These are phyloP conservation scores for Didymodactylos carnosus DNA, from an alignment of 2,888 invertebrate species.

Conservation along the genomic window DNA sequence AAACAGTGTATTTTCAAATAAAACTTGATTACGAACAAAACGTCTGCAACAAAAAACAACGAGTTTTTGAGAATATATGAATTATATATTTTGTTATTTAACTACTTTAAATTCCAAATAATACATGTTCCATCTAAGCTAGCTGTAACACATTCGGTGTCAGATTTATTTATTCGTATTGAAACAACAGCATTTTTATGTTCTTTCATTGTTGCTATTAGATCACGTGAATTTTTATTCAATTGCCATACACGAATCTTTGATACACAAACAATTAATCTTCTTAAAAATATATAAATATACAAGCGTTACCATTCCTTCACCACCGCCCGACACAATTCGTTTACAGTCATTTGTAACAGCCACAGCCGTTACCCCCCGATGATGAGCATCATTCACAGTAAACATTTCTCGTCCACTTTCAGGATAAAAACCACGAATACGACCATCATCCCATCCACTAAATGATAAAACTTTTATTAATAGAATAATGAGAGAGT, in stretches of 20 bases:
- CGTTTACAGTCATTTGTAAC: conserved; percentile 49
- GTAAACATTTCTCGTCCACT: conserved; percentile 59
- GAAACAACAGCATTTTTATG: conserved; percentile 70
- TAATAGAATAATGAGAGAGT: neutral
- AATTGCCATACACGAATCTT: conserved; percentile 47
- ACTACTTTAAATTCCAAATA: conserved; percentile 70
- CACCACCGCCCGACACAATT: conserved; percentile 68
- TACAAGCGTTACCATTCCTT: no score
- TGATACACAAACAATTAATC: no score
- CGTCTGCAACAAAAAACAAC: conserved; percentile 38
- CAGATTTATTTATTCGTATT: conserved; percentile 53
- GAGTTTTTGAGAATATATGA: neutral
- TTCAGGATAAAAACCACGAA: conserved; percentile 37
- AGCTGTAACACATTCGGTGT: conserved; percentile 64
- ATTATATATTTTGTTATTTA: conserved; percentile 20
- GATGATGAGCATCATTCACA: conserved; percentile 68
- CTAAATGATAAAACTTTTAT: neutral
- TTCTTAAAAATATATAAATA: neutral
- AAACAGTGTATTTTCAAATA: conserved; percentile 54
- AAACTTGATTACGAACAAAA: conserved; percentile 52
- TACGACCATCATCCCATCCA: conserved; percentile 36
- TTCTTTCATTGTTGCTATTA: conserved; percentile 60
- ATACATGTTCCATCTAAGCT: conserved; percentile 78
- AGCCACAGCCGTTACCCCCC: conserved; percentile 63
- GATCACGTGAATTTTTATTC: conserved; percentile 44